Evolutionary conservation across 2,797 vertebrate genomes (phyloP).

Genomic region (Poeciliopsis paucimaculata): DNA sequence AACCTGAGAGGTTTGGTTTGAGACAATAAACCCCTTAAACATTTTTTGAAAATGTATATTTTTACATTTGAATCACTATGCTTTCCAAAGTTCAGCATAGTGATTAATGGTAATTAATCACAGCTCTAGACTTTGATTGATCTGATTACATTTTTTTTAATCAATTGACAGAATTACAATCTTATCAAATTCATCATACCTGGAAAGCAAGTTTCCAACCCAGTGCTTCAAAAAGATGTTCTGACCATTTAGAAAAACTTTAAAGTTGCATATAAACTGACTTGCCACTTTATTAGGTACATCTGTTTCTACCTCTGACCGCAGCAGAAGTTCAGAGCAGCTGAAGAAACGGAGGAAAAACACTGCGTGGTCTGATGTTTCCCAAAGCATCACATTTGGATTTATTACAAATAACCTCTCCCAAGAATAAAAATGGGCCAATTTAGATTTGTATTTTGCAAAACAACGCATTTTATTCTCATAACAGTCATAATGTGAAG

Average conservation of each 20-base stretch:
- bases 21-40: no score
- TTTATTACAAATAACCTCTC: not conserved
- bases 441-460: not conserved
- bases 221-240: not conserved
- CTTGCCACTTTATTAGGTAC: not conserved
- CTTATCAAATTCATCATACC: not conserved
- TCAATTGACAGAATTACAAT: not conserved
- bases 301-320: not conserved
- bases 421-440: not conserved
- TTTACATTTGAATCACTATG: no score
- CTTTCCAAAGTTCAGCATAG: no score
- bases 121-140: no score
- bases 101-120: no score
- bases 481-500: not conserved
- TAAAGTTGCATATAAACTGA: no score
- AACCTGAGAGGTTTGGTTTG: no score
- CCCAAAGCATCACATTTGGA: no score
- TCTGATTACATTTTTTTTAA: not conserved
- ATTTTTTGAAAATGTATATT: no score
- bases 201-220: not conserved
- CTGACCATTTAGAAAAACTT: no score
- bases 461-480: not conserved
- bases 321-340: not conserved
- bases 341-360: not conserved
- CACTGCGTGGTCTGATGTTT: not conserved